Conservation (phyloP, 2,888 invertebrate genomes). For the Neria commutata region DNA sequence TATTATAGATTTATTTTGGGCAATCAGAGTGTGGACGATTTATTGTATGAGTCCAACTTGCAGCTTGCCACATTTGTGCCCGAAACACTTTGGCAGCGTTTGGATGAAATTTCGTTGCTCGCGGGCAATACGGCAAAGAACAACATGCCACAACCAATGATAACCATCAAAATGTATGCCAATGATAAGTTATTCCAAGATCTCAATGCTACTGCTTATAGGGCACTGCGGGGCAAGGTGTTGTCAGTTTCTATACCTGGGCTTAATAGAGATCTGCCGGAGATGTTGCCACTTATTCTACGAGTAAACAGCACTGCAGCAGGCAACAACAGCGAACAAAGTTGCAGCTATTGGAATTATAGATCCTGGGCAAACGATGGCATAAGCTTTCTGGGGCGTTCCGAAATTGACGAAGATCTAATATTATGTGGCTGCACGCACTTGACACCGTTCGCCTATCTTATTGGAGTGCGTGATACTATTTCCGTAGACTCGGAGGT, state of each 20-base stretch:
- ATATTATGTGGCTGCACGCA: slow-evolving; percentile 65
- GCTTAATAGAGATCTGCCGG: slow-evolving; percentile 64
- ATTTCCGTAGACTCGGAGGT: slow-evolving; percentile 37
- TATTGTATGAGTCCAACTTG: slow-evolving; percentile 63
- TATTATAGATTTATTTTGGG: slow-evolving; percentile 55
- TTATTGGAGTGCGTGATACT: slow-evolving; percentile 55
- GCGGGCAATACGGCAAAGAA: slow-evolving; percentile 37
- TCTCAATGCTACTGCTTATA: slow-evolving; percentile 48
- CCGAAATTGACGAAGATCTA: slow-evolving; percentile 55
- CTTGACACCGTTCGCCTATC: slow-evolving; percentile 68
- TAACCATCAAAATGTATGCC: slow-evolving; percentile 65
- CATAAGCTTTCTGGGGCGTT: slow-evolving; percentile 59
- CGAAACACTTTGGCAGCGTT: slow-evolving; percentile 56
- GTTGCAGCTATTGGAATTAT: slow-evolving; percentile 69
- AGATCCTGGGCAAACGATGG: slow-evolving; percentile 68
- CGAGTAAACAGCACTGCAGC: slow-evolving; percentile 12
- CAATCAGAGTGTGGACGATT: slow-evolving; percentile 61
- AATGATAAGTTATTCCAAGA: slow-evolving; percentile 67
- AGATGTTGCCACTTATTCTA: slow-evolving; percentile 64
- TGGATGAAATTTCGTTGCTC: slow-evolving; percentile 48
- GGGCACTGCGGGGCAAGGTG: slow-evolving; percentile 62
- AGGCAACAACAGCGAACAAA: slow-evolving; percentile 32
- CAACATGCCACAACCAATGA: slow-evolving; percentile 50
- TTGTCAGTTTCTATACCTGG: slow-evolving; percentile 69
- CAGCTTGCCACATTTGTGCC: slow-evolving; percentile 67